These are phyloP conservation scores for Seriola dumerili DNA, from an alignment of 2,113 vertebrate species.

Conservation along the genomic window DNA sequence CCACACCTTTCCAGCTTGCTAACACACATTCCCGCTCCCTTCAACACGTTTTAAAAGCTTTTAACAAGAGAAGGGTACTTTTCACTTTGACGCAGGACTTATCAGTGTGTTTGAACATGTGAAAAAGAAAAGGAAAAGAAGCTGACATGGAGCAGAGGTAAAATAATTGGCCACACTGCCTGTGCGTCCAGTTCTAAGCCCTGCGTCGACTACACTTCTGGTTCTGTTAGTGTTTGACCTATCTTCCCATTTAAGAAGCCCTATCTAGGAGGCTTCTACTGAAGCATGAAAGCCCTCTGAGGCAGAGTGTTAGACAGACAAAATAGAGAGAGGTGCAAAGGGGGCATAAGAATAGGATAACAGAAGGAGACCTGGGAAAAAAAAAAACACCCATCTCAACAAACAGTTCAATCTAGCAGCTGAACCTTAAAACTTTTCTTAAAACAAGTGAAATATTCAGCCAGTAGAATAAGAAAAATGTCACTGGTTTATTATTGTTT, in stretches of 20 bases:
- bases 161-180: slow-evolving; percentile 67
- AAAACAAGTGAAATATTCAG: slow-evolving; percentile 19
- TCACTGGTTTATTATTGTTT: neutral
- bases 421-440: neutral
- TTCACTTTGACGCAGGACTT: slow-evolving; percentile 29
- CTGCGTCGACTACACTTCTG: slow-evolving; percentile 22
- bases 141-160: slow-evolving; percentile 18
- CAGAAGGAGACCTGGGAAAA: slow-evolving; percentile 17
- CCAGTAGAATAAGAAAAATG: neutral
- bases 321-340: slow-evolving; percentile 25
- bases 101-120: slow-evolving; percentile 30
- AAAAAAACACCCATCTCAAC: slow-evolving; percentile 8
- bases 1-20: slow-evolving; percentile 46
- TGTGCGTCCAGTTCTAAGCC: slow-evolving; percentile 11
- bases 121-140: slow-evolving; percentile 12
- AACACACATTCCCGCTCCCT: slow-evolving; percentile 10
- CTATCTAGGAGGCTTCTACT: slow-evolving; percentile 43
- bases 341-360: slow-evolving; percentile 21
- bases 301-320: slow-evolving; percentile 21
- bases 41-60: slow-evolving; percentile 25
- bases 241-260: slow-evolving; percentile 47
- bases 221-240: slow-evolving; percentile 54
- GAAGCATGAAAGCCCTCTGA: slow-evolving; percentile 57
- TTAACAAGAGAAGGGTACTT: slow-evolving; percentile 34
- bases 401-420: slow-evolving; percentile 28